Conservation (phyloP, 2,797 vertebrate genomes). For the Mus spretus region DNA sequence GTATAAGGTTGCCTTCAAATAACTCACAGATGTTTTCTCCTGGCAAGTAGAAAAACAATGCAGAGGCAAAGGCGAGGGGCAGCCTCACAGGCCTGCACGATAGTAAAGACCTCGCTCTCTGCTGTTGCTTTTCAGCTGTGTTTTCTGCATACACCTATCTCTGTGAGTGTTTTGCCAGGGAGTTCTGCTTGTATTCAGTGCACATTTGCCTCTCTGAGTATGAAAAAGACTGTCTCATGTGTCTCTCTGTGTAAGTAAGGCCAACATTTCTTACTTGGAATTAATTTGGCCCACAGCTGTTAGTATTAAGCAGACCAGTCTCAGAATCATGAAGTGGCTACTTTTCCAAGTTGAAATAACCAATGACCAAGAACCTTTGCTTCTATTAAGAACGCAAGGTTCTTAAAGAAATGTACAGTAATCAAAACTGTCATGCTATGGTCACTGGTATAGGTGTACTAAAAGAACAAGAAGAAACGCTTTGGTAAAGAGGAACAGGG, state of each 20-base stretch:
- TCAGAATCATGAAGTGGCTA: conserved; percentile 91
- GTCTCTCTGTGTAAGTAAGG: conserved; percentile 21
- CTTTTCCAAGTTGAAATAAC: conserved; percentile 87
- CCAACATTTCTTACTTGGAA: conserved; percentile 64
- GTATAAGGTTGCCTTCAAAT: conserved; percentile 91
- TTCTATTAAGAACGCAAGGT: conserved; percentile 86
- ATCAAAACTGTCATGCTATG: conserved; percentile 82
- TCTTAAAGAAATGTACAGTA: conserved; percentile 73
- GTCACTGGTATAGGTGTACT: conserved; percentile 89
- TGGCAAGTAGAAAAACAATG: conserved; percentile 90
- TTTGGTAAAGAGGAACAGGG: background rate
- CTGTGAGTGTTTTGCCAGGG: background rate
- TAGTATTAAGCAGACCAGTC: conserved; percentile 89
- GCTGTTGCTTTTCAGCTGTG: conserved; percentile 41
- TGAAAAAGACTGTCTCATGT: conserved; percentile 34
- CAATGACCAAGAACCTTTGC: conserved; percentile 85
- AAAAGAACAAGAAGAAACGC: conserved; percentile 77
- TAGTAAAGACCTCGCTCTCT: background rate
- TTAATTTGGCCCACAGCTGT: conserved; percentile 76
- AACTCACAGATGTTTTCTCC: conserved; percentile 95
- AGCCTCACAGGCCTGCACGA: background rate
- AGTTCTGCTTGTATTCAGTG: background rate
- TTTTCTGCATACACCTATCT: conserved; percentile 3
- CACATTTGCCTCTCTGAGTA: conserved; percentile 48
- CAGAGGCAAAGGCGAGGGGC: conserved; percentile 70